A percentile compares a stretch with the other conserved stretches of the same genome.
Conservation (phyloP, 2,113 vertebrate species). For the Scomber japonicus region DNA sequence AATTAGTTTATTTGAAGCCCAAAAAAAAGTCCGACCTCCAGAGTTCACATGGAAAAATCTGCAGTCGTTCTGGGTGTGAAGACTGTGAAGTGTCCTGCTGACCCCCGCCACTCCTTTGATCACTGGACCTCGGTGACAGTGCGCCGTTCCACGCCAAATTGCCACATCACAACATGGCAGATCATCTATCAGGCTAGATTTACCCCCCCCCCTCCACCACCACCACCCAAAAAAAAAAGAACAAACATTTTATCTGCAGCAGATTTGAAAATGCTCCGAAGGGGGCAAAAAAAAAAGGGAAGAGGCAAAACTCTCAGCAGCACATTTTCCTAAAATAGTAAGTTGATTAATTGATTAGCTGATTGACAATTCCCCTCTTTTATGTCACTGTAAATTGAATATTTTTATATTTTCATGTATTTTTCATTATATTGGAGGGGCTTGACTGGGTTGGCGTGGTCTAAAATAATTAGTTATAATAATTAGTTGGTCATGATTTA, state of each 20-base stretch:
- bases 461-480: too few species aligned
- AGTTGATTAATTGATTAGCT: too few species aligned
- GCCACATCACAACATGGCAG: constrained; percentile 60
- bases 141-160: constrained; percentile 63
- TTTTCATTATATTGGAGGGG: too few species aligned
- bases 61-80: constrained; percentile 46
- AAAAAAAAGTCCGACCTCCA: constrained; percentile 5
- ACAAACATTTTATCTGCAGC: constrained; percentile 28
- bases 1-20: not conserved
- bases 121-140: constrained; percentile 68
- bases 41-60: constrained; percentile 34
- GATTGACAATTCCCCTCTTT: too few species aligned
- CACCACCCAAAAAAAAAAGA: constrained; percentile 7
- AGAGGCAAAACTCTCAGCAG: too few species aligned
- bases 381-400: too few species aligned
- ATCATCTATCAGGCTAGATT: constrained; percentile 67
- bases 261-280: constrained; percentile 11
- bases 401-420: too few species aligned
- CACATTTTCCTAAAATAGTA: not conserved
- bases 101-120: constrained; percentile 75
- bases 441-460: too few species aligned
- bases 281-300: not conserved
- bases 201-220: not conserved
- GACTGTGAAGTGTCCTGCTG: constrained; percentile 63
- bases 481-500: too few species aligned